A percentile compares a stretch with the other conserved stretches of the same genome.
Conservation (phyloP, 1,140 invertebrate genomes). For the Glossosoma conforme region DNA sequence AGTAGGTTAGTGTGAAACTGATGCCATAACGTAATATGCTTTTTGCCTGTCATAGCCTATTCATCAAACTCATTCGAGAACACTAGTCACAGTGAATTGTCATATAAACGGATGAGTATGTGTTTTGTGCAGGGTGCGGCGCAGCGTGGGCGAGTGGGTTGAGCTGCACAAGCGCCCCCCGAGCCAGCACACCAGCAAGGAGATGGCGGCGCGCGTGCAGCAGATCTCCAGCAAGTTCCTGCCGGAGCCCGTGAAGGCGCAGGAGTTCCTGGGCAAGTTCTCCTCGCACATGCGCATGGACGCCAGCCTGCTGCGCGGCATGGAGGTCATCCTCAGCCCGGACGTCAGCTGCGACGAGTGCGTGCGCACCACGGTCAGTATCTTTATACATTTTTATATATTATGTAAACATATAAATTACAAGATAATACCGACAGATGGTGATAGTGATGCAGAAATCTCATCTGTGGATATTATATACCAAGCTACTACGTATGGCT, state of each 20-base stretch:
- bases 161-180: conserved; percentile 68
- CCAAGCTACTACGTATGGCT: too few relatives aligned
- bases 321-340: conserved; percentile 81
- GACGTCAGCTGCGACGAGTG: conserved; percentile 89
- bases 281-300: conserved; percentile 77
- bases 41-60: too few relatives aligned
- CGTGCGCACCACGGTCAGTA: conserved; percentile 68
- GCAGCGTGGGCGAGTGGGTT: conserved; percentile 79
- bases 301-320: conserved; percentile 66
- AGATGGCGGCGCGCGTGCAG: conserved; percentile 52
- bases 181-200: conserved; percentile 60
- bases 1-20: too few relatives aligned
- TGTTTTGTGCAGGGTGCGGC: conserved; percentile 58
- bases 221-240: conserved; percentile 61
- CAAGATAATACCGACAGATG: too few relatives aligned
- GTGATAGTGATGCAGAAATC: too few relatives aligned
- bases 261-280: conserved; percentile 89
- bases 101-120: too few relatives aligned
- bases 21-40: too few relatives aligned
- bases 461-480: too few relatives aligned
- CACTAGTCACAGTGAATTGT: too few relatives aligned
- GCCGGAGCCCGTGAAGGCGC: conserved; percentile 89
- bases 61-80: too few relatives aligned
- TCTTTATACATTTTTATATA: background rate
- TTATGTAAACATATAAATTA: background rate